Evolutionary conservation across 53 echinoderm and acorn worm genomes (phyloP).

Genomic region (Apostichopus leukothele): DNA sequence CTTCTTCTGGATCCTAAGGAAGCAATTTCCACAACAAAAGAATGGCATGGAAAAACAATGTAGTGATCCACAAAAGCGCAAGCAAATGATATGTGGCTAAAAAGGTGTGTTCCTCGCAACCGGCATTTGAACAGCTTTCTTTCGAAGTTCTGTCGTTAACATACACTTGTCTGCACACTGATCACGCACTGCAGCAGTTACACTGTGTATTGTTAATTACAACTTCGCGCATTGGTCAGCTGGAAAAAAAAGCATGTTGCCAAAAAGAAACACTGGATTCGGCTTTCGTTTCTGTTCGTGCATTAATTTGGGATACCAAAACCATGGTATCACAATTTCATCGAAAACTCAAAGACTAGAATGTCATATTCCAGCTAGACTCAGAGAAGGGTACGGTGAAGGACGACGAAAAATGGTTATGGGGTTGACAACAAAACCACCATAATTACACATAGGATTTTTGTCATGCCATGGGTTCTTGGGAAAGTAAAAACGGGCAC

Average conservation of each 20-base stretch:
- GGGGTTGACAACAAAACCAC: too few relatives aligned
- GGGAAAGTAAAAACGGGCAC: too few relatives aligned
- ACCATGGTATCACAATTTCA: too few relatives aligned
- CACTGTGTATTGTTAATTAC: background rate
- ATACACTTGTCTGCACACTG: background rate
- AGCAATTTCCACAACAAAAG: constrained; percentile 1
- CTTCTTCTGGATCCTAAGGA: constrained; percentile 12
- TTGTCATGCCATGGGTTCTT: too few relatives aligned
- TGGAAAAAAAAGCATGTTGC: background rate
- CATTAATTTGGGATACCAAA: too few relatives aligned
- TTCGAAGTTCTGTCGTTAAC: background rate
- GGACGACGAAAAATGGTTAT: too few relatives aligned
- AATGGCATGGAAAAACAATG: background rate
- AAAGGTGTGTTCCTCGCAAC: constrained; percentile 35
- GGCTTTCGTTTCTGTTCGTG: background rate
- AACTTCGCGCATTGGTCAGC: constrained; percentile 14
- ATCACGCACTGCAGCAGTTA: background rate
- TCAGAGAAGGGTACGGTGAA: too few relatives aligned
- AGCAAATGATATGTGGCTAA: constrained; percentile 11
- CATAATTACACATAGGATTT: too few relatives aligned
- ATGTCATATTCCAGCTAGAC: too few relatives aligned
- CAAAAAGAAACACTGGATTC: constrained; percentile 2
- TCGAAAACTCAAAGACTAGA: too few relatives aligned
- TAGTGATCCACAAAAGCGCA: constrained; percentile 21
- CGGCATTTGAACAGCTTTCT: constrained; percentile 22